Base-by-base conservation (phyloP, 2,797 vertebrate species). In the Todus mexicanus region DNA sequence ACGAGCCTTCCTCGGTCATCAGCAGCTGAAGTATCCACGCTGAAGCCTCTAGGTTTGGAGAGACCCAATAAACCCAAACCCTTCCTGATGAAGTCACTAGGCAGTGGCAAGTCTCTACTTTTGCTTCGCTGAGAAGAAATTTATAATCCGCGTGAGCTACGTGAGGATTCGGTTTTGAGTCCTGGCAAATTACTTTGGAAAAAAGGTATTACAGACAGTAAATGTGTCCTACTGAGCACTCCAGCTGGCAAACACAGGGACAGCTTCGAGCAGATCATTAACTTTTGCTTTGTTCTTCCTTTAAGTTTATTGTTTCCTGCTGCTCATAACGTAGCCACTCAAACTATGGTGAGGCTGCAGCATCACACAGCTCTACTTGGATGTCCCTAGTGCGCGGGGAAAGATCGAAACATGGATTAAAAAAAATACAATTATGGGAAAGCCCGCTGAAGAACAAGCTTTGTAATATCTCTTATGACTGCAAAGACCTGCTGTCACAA, bases 231-330 rank as follows among this genome's bases (percentile, higher is more conserved):
- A 20, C 45, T 69, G 53, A 77, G 53, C 6, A 33, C 19, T 84
- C 29, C n/a, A 87, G 25, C 15, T 79, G 72, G 53, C 23, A 85
- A 57, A 61, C 19, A 22, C 5, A 72, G 60, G 29, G 72, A 33
- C 19, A 60, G 14, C 15, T 47, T 60, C n/a, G 22, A 64, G 29
- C 20, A 69, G 14, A 61, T n/a, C n/a, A 33, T 51, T 57, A 69
- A 51, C 35, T 88, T 92, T 43, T 63, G 20, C 42, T 83, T 81
- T 71, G 33, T 47, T 50, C 31, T 91, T 80, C 50, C 54, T 84
- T 53, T 37, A 61, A 35, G 5, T 43, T 68, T 64, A 3, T 25
- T 48, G 40, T 56, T 92, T 95, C 84, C 48, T 76, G 9, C 56
- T 90, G 64, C 26, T 61, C 57, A 8, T 19, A 43, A 35, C 14